Base-by-base conservation (phyloP, 2,797 vertebrate genomes). In the Myotis daubentonii region DNA sequence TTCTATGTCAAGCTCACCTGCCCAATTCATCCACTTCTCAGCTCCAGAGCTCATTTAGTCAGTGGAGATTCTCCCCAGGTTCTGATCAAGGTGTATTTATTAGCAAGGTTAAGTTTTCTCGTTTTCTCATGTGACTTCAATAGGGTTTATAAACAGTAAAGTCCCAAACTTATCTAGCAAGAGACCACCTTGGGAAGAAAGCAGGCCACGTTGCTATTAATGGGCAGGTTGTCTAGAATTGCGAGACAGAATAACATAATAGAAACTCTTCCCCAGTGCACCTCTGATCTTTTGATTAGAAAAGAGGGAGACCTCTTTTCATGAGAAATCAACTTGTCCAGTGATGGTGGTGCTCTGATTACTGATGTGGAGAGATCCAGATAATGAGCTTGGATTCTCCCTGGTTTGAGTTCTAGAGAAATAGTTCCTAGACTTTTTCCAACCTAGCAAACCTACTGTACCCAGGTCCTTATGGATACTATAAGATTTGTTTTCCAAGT, bases 401-500 rank as follows among this genome's bases (percentile, higher is more conserved):
- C 30, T 91, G 74, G 5, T 47, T n/a, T 33, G 36, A 94, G 25
- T 9, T 92, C 51, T 55, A 71, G n/a, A 91, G 41, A 91, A 91
- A 82, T 2, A n/a, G 65, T 16, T 66, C 51, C 55, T 15, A 60
- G 30, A 47, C 25, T 76, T 55, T 91, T 38, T 79, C n/a, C 66
- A 8, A 75, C 55, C 74, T 25, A 89, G 51, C 62, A 82, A 82
- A 65, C 22, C 22, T 91, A 62, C 79, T 78, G 28, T 86, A 76
- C 49, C 75, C 53, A 80, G 60, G 47, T 89, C 55, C 91, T 86
- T 83, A 84, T 49, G 87, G 75, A 94, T 83, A 36, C n/a, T 36
- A 81, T 80, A 88, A 60, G 49, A 94, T 89, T 94, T 93, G 75
- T 88, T 95, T 95, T 84, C 78, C 36, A 86, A 92, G 79, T 68